These are phyloP conservation scores for Pogonocichla stellata DNA, from an alignment of 2,113 vertebrate genomes.

Conservation along the genomic window DNA sequence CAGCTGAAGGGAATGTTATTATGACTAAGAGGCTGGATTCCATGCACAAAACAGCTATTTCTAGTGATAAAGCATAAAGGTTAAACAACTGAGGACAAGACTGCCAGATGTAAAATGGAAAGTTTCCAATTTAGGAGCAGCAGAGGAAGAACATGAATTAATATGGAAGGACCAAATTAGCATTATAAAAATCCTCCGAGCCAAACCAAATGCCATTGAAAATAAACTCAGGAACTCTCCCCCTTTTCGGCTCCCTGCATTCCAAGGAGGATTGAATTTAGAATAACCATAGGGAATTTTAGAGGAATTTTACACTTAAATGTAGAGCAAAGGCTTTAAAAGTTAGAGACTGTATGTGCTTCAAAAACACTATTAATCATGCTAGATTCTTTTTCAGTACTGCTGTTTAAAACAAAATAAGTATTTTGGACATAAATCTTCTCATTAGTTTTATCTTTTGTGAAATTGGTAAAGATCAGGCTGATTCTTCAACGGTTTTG, in stretches of 20 bases:
- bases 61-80: conserved; percentile 41
- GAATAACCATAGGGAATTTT: conserved; percentile 29
- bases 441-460: neutral
- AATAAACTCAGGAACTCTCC: conserved; percentile 51
- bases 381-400: neutral
- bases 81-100: conserved; percentile 39
- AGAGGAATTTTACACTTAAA: conserved; percentile 1
- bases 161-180: conserved; percentile 36
- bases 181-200: conserved; percentile 13
- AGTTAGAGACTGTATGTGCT: neutral
- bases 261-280: conserved; percentile 39
- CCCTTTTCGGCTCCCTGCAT: conserved; percentile 21
- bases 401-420: neutral
- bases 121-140: conserved; percentile 42
- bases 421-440: neutral
- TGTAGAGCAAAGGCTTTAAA: neutral
- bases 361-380: neutral
- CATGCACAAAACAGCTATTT: conserved; percentile 21
- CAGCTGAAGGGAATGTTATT: neutral
- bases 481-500: neutral
- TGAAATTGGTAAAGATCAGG: neutral
- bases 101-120: conserved; percentile 40
- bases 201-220: conserved; percentile 43
- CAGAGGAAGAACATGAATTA: conserved; percentile 41
- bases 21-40: conserved; percentile 1